Percentiles rank a stretch among this genome's conserved stretches.
These are phyloP conservation scores for Etheostoma spectabile DNA, from an alignment of 2,113 vertebrate species.

Conservation along the genomic window DNA sequence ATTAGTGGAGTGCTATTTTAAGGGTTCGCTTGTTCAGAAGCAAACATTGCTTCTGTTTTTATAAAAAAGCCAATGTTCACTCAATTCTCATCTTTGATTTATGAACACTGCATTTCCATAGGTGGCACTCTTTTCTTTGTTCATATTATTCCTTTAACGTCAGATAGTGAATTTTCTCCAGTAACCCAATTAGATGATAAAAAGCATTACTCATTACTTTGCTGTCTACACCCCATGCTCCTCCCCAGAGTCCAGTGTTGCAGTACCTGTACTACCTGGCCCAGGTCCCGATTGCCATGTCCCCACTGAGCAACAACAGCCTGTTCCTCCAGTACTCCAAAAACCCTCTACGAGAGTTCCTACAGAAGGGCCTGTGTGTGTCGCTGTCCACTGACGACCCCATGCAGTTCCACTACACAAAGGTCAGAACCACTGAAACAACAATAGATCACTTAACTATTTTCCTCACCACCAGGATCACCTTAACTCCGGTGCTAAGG, in stretches of 20 bases:
- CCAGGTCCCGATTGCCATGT: slow-evolving; percentile 99
- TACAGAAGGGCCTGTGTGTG: slow-evolving; percentile 95
- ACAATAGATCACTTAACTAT: neutral
- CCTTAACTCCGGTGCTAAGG: too few relatives aligned
- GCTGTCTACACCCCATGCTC: too few relatives aligned
- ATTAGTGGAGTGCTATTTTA: too few relatives aligned
- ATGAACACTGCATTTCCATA: neutral
- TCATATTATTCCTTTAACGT: neutral
- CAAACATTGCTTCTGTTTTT: neutral
- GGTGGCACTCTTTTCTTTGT: neutral
- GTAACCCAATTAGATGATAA: neutral
- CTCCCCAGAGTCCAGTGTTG: slow-evolving; percentile 93
- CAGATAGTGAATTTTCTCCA: neutral
- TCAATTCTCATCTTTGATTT: neutral
- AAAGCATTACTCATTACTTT: neutral
- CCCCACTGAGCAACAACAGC: slow-evolving; percentile 98
- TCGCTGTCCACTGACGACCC: slow-evolving; percentile 98
- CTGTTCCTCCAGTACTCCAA: slow-evolving; percentile 97
- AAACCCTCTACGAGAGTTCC: slow-evolving; percentile 94
- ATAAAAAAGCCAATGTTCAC: neutral
- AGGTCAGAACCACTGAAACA: slow-evolving; percentile 82
- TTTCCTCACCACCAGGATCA: neutral
- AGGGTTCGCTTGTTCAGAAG: neutral
- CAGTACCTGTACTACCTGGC: slow-evolving; percentile 98
- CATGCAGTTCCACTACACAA: slow-evolving; percentile 99